Conservation (phyloP, 2,113 vertebrate species). For the Leptodactylus fuscus region DNA sequence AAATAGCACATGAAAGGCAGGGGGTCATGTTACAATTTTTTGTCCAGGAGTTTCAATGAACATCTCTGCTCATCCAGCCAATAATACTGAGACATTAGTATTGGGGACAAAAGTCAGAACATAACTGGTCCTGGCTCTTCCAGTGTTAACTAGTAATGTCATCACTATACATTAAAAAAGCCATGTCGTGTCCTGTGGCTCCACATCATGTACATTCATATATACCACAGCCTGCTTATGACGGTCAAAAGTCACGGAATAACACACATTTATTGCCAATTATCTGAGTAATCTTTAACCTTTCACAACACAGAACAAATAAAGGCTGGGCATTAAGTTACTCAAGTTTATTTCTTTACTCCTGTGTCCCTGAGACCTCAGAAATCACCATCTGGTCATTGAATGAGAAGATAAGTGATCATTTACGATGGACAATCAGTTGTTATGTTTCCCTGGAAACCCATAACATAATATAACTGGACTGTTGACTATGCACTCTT, state of each 20-base stretch:
- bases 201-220: constrained; percentile 26
- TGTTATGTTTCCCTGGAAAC: constrained; percentile 26
- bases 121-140: not conserved
- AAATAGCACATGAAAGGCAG: too few relatives aligned
- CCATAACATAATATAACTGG: constrained; percentile 10
- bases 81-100: not conserved
- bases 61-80: too few relatives aligned
- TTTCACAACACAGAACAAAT: constrained; percentile 78
- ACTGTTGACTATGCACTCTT: not conserved
- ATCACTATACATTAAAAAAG: not conserved
- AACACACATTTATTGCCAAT: constrained; percentile 77
- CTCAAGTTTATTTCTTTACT: constrained; percentile 41
- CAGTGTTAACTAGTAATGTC: not conserved
- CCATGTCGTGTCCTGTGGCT: not conserved
- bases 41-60: too few relatives aligned
- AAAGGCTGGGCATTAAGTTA: constrained; percentile 72
- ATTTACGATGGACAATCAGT: constrained; percentile 35
- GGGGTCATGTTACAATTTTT: too few relatives aligned
- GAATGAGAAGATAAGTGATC: constrained; percentile 36
- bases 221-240: constrained; percentile 59
- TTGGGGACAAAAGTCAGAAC: not conserved
- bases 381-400: constrained; percentile 45
- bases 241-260: constrained; percentile 78
- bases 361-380: constrained; percentile 37
- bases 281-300: constrained; percentile 83